Conservation (phyloP, 2,888 invertebrate species). For the Spodoptera exigua region DNA sequence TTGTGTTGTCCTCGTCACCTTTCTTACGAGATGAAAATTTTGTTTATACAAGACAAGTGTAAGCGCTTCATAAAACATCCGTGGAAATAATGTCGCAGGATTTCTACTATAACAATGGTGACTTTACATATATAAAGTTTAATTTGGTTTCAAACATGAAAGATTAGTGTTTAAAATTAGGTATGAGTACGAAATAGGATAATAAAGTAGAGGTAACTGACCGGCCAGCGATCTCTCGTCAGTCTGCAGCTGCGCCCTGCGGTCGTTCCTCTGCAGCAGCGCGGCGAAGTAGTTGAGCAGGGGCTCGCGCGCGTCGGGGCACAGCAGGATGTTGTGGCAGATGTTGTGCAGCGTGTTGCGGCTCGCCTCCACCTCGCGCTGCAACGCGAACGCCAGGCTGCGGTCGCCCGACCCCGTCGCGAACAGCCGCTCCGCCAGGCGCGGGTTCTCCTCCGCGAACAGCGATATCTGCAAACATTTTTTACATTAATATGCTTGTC, state of each 20-base stretch:
- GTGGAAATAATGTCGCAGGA: neutral
- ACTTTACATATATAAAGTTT: too few species aligned
- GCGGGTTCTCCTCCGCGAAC: slow-evolving; percentile 97
- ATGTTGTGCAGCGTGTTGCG: slow-evolving; percentile 94
- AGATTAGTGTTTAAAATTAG: too few species aligned
- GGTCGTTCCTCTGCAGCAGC: slow-evolving; percentile 94
- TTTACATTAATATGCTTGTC: neutral
- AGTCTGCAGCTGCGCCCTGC: slow-evolving; percentile 96
- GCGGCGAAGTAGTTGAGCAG: slow-evolving; percentile 94
- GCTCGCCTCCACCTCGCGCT: slow-evolving; percentile 94
- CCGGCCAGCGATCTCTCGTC: slow-evolving; percentile 95
- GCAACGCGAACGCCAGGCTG: slow-evolving; percentile 92
- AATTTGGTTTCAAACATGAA: too few species aligned
- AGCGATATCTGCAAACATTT: slow-evolving; percentile 90
- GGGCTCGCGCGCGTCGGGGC: slow-evolving; percentile 93
- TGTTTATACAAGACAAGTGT: slow-evolving; percentile 27
- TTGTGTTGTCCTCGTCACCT: neutral
- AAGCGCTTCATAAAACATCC: slow-evolving; percentile 4
- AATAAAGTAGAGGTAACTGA: slow-evolving; percentile 60
- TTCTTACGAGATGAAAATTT: slow-evolving; percentile 8
- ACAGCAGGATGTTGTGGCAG: slow-evolving; percentile 95
- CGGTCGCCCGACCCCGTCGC: slow-evolving; percentile 90
- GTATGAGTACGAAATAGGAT: neutral
- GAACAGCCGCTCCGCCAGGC: slow-evolving; percentile 93
- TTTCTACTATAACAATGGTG: neutral